phyloP scores from a whole-genome alignment of 2,888 invertebrate species.

The Andrena marginata region DNA sequence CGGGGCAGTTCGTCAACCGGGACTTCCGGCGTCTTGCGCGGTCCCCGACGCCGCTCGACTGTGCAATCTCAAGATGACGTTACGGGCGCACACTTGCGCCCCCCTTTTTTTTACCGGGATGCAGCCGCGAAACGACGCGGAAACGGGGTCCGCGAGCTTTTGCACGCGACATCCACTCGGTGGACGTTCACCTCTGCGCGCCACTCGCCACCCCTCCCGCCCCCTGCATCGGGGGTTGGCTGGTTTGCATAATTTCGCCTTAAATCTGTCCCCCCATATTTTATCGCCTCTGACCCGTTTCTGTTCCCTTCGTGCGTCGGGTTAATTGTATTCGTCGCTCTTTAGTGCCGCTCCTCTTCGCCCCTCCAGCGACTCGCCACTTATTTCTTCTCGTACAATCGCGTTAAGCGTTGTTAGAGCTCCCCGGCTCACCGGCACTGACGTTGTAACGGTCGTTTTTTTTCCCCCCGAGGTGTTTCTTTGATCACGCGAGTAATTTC shows the following conservation, averaged over 20 bases:
- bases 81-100: constrained; percentile 30
- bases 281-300: not conserved
- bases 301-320: not conserved
- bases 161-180: constrained; percentile 5
- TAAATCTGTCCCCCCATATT: constrained; percentile 8
- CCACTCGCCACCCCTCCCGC: not conserved
- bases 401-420: not conserved
- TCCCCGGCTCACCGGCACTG: not conserved
- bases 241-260: constrained; percentile 39
- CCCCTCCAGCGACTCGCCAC: not conserved
- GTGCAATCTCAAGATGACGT: constrained; percentile 54
- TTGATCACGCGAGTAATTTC: constrained; percentile 12
- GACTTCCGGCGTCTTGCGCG: constrained; percentile 39
- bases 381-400: not conserved
- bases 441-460: not conserved
- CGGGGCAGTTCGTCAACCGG: constrained; percentile 38
- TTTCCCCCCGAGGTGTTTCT: not conserved
- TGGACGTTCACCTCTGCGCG: constrained; percentile 36
- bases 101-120: constrained; percentile 19
- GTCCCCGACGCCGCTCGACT: constrained; percentile 35
- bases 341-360: not conserved
- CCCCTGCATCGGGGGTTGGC: not conserved
- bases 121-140: constrained; percentile 42
- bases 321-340: constrained; percentile 13
- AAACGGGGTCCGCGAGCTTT: constrained; percentile 6